Evolutionary conservation across 2,797 vertebrate species (phyloP).

Genomic region (Peromyscus nudipes): DNA sequence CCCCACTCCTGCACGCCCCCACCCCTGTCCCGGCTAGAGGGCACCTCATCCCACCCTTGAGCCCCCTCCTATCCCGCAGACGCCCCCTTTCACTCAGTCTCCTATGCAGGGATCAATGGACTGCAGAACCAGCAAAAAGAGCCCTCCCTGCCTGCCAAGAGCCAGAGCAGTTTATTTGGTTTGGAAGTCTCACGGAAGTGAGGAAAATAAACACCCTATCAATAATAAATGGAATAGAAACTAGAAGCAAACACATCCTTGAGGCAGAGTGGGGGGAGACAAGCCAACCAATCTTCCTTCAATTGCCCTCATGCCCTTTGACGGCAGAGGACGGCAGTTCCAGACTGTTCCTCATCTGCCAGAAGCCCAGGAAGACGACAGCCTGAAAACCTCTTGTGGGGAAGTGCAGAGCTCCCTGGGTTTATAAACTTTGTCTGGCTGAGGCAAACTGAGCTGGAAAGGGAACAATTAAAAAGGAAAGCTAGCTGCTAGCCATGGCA

Average conservation of each 20-base stretch:
- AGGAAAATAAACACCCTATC: slow-evolving; percentile 20
- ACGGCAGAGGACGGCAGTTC: background rate
- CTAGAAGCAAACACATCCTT: background rate
- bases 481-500: background rate
- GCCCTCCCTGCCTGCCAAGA: background rate
- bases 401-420: background rate
- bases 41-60: background rate
- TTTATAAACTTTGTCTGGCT: background rate
- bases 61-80: background rate
- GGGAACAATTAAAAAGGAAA: background rate
- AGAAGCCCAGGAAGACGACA: background rate
- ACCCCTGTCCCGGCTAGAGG: background rate
- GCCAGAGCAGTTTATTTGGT: background rate
- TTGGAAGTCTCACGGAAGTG: background rate
- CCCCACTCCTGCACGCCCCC: background rate
- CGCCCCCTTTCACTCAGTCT: background rate
- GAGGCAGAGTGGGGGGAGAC: background rate
- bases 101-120: no score
- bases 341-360: background rate
- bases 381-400: background rate
- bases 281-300: slow-evolving; percentile 13
- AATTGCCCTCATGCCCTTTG: background rate
- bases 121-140: background rate
- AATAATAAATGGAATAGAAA: slow-evolving; percentile 56
- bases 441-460: background rate